A percentile compares a stretch with the other conserved stretches of the same genome.
Conservation (phyloP, 2,888 invertebrate species). For the Phaedon cochleariae region DNA sequence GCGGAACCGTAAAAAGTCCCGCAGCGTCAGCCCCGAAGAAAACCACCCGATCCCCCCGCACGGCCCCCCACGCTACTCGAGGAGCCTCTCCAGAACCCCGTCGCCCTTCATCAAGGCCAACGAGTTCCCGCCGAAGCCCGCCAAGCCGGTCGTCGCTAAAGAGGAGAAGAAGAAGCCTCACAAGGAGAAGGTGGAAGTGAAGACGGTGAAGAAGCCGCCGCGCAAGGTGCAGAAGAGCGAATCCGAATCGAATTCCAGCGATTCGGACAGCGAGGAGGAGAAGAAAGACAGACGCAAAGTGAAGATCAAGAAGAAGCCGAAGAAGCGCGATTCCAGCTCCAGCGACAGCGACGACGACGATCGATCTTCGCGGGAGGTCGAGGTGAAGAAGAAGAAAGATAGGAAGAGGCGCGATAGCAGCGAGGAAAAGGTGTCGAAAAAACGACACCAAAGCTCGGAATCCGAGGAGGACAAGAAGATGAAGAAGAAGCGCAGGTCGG, state of each 20-base stretch:
- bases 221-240: conserved; percentile 57
- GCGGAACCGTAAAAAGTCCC: conserved; percentile 55
- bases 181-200: conserved; percentile 52
- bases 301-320: conserved; percentile 56
- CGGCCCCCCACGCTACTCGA: conserved; percentile 68
- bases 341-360: conserved; percentile 60
- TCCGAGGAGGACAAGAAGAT: conserved; percentile 69
- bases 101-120: conserved; percentile 82
- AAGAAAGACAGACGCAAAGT: conserved; percentile 54
- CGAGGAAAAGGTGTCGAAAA: conserved; percentile 66
- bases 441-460: conserved; percentile 68
- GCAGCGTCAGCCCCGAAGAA: conserved; percentile 57
- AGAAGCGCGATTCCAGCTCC: conserved; percentile 64
- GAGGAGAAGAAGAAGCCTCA: conserved; percentile 63
- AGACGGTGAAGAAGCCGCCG: conserved; percentile 58
- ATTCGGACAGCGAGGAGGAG: conserved; percentile 57
- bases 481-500: conserved; percentile 62
- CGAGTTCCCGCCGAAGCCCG: conserved; percentile 67
- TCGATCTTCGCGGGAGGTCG: conserved; percentile 61
- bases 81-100: conserved; percentile 84
- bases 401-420: conserved; percentile 63
- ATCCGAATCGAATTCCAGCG: conserved; percentile 58
- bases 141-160: conserved; percentile 51
- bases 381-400: conserved; percentile 61
- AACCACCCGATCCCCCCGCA: conserved; percentile 58